A percentile compares a stretch with the other conserved stretches of the same genome.
Evolutionary conservation across 30 jellyfish, hydroid and myxozoan genomes (phyloP).

Genomic region (Clytia hemisphaerica): DNA sequence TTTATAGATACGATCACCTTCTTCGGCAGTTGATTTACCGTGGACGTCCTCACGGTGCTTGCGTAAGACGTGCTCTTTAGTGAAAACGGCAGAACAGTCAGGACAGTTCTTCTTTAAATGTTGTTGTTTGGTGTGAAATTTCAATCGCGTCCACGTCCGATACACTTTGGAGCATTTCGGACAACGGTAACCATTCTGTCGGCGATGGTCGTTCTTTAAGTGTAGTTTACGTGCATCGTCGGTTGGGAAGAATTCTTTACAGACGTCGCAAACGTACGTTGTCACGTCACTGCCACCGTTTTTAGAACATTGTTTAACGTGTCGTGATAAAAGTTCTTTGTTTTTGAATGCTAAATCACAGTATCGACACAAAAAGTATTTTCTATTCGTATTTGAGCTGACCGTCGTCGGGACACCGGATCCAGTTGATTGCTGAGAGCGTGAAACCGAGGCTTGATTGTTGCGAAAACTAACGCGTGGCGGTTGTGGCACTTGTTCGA

Average conservation of each 20-base stretch:
- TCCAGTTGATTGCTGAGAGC: too few species aligned
- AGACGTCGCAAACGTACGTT: constrained; percentile 34
- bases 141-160: constrained; percentile 74
- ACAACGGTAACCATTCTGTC: constrained; percentile 72
- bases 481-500: too few species aligned
- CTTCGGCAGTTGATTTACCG: constrained; percentile 43
- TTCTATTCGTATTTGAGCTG: too few species aligned
- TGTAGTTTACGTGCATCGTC: constrained; percentile 50
- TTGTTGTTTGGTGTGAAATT: constrained; percentile 59
- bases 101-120: constrained; percentile 48
- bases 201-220: constrained; percentile 38
- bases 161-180: constrained; percentile 65
- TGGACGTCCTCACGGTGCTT: constrained; percentile 50
- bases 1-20: constrained; percentile 55
- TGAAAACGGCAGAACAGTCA: constrained; percentile 46
- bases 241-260: constrained; percentile 56
- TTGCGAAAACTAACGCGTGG: neutral
- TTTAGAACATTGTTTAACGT: neutral
- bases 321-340: neutral
- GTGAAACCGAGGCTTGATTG: too few species aligned
- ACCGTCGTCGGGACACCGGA: too few species aligned
- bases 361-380: constrained; percentile 20
- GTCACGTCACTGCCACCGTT: constrained; percentile 1
- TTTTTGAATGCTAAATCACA: constrained; percentile 27
- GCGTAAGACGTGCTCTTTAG: constrained; percentile 48